Base-by-base conservation (phyloP, 2,797 vertebrate species). In the Betta splendens region DNA sequence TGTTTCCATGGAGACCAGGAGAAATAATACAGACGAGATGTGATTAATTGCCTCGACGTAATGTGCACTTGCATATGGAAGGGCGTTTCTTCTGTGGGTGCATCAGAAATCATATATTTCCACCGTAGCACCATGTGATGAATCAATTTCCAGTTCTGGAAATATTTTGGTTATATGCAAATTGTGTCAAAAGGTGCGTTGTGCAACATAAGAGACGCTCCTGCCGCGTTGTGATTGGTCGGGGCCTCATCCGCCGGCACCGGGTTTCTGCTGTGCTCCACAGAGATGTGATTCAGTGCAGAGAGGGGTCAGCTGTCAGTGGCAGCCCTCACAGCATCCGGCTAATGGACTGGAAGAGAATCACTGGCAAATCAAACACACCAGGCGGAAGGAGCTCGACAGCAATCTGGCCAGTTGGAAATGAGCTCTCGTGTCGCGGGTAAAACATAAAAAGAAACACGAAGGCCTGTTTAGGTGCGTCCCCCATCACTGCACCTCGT, bases 291-390 rank as follows among this genome's bases (percentile, higher is more conserved):
- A 87, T 85, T 83, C 68, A 76, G 62, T 65, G 60, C 64, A 72
- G 69, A 44, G 69, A 60, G 64, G 66, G 85, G 86, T 87, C 80
- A 73, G 62, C 69, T 48, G 58, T 68, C 32, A 52, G 69, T 20
- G 63, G 63, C 32, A 47, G 65, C 81, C 79, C 71, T 61, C 57
- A n/a, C 52, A 57, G 64, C 69, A 23, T 65, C 47, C 62, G 76
- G 73, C 81, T 88, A 88, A 87, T 87, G 79, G 85, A 80, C 72
- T 74, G 75, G 75, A 87, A 85, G 60, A 72, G 72, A 86, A 85
- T 84, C 78, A 59, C 66, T 71, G 53, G 2, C 73, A 69, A 85
- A 83, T 83, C 82, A 87, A 84, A 78, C 83, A 77, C 78, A 79
- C 70, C 61, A 67, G 70, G 62, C 31, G 3, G 75, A 84, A 76